These are phyloP conservation scores for Drosophila lacteicornis DNA, from an alignment of 1,140 invertebrate species.

Conservation along the genomic window DNA sequence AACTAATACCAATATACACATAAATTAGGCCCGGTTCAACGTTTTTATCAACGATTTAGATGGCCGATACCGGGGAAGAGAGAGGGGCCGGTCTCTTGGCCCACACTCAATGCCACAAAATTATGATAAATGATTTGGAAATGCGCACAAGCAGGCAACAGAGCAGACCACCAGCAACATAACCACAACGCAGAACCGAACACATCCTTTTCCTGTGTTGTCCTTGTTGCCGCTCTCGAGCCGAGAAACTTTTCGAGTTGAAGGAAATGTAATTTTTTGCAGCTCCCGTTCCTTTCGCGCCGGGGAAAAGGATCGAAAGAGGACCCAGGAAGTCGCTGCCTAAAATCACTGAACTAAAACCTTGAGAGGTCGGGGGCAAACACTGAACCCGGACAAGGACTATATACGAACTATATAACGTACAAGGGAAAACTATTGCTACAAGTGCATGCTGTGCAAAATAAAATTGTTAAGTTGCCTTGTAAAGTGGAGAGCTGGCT, in stretches of 20 bases:
- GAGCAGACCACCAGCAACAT: slow-evolving; percentile 42
- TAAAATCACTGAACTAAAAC: slow-evolving; percentile 82
- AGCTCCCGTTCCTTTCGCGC: slow-evolving; percentile 27
- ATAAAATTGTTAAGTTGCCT: slow-evolving; percentile 6
- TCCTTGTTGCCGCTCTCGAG: slow-evolving; percentile 52
- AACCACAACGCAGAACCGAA: slow-evolving; percentile 80
- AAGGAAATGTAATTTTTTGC: slow-evolving; percentile 81
- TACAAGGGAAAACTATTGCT: slow-evolving; percentile 54
- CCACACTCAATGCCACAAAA: slow-evolving; percentile 73
- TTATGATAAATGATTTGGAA: slow-evolving; percentile 83
- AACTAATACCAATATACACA: slow-evolving; percentile 77
- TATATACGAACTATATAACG: slow-evolving; percentile 17
- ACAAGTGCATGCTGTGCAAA: slow-evolving; percentile 68
- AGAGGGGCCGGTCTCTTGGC: neutral
- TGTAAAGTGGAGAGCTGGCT: neutral
- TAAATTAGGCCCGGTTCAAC: slow-evolving; percentile 79
- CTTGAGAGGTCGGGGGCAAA: slow-evolving; percentile 46
- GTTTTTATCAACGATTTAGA: slow-evolving; percentile 76
- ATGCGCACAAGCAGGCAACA: slow-evolving; percentile 76
- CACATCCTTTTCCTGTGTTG: slow-evolving; percentile 78
- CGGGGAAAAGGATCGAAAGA: slow-evolving; percentile 57
- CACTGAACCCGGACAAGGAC: slow-evolving; percentile 16
- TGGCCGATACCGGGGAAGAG: slow-evolving; percentile 12
- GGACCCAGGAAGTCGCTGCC: slow-evolving; percentile 68
- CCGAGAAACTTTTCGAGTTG: slow-evolving; percentile 78